These are phyloP conservation scores for Nannobrachium achirus DNA, from an alignment of 2,113 vertebrate species.

Conservation along the genomic window DNA sequence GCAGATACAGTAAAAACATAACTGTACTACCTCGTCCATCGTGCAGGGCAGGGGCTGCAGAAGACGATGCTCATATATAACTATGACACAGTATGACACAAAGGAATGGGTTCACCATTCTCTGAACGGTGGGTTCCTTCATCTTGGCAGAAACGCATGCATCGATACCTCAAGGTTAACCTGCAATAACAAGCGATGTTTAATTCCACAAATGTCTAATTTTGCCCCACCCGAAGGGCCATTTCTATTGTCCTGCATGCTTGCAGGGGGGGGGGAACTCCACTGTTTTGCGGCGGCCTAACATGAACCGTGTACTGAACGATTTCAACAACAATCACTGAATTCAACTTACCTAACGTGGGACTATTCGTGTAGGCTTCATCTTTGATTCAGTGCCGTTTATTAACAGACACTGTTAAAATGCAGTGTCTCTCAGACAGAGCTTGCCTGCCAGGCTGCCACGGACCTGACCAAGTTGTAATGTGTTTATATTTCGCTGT, in stretches of 20 bases:
- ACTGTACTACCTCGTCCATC: constrained; percentile 65
- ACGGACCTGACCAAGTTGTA: too few relatives aligned
- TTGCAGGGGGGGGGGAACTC: too few relatives aligned
- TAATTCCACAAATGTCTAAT: background rate
- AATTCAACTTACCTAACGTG: too few relatives aligned
- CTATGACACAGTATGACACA: constrained; percentile 32
- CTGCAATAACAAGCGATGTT: background rate
- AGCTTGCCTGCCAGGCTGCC: too few relatives aligned
- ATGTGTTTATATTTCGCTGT: too few relatives aligned
- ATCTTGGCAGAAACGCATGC: constrained; percentile 31
- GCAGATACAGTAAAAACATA: background rate
- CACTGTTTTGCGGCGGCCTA: too few relatives aligned
- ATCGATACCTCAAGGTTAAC: constrained; percentile 40
- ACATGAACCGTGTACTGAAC: too few relatives aligned
- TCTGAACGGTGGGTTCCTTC: background rate
- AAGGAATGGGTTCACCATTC: background rate
- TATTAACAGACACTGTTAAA: too few relatives aligned
- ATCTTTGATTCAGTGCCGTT: too few relatives aligned
- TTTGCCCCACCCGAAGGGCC: constrained; percentile 26
- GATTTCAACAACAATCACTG: too few relatives aligned
- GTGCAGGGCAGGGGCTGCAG: constrained; percentile 24
- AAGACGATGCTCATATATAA: constrained; percentile 33
- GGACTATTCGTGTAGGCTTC: background rate
- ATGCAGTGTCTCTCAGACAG: too few relatives aligned
- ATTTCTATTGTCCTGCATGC: background rate